phyloP scores from a whole-genome alignment of 2,113 vertebrate genomes.

The Hippocampus barbouri region DNA sequence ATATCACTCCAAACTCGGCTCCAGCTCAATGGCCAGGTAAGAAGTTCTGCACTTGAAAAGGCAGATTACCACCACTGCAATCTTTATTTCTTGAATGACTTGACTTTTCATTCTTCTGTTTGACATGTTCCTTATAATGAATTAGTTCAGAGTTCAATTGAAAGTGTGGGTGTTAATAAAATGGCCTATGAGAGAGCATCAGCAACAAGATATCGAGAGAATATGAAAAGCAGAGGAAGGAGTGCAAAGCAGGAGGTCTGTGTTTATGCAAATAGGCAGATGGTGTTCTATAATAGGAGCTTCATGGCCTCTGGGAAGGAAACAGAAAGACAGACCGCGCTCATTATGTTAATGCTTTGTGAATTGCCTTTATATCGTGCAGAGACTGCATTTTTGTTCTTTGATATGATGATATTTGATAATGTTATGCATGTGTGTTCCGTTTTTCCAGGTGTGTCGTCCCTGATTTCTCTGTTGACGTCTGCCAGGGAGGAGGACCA shows the following conservation, averaged over 20 bases:
- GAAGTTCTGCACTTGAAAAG: neutral
- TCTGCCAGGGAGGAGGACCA: slow-evolving; percentile 92
- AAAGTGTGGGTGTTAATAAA: slow-evolving; percentile 1
- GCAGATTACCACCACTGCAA: neutral
- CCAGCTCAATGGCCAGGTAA: slow-evolving; percentile 96
- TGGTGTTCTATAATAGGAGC: slow-evolving; percentile 64
- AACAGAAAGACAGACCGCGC: slow-evolving; percentile 43
- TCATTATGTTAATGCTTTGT: slow-evolving; percentile 42
- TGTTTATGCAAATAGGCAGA: slow-evolving; percentile 62
- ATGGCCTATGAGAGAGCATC: slow-evolving; percentile 16
- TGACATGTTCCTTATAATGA: neutral
- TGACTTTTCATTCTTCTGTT: neutral
- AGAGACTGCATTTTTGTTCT: slow-evolving; percentile 24
- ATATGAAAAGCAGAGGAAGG: slow-evolving; percentile 29
- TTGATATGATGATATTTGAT: neutral
- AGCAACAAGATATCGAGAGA: slow-evolving; percentile 23
- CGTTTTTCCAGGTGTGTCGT: slow-evolving; percentile 82
- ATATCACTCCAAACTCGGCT: slow-evolving; percentile 87
- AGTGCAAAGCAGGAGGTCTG: slow-evolving; percentile 45
- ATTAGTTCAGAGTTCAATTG: neutral
- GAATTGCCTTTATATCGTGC: slow-evolving; percentile 26
- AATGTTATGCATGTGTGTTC: neutral
- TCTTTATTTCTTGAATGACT: neutral
- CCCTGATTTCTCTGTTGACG: slow-evolving; percentile 86
- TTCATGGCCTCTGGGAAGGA: slow-evolving; percentile 58